Evolutionary conservation across 2,113 vertebrate species (phyloP).

Genomic region (Cisticola juncidis): DNA sequence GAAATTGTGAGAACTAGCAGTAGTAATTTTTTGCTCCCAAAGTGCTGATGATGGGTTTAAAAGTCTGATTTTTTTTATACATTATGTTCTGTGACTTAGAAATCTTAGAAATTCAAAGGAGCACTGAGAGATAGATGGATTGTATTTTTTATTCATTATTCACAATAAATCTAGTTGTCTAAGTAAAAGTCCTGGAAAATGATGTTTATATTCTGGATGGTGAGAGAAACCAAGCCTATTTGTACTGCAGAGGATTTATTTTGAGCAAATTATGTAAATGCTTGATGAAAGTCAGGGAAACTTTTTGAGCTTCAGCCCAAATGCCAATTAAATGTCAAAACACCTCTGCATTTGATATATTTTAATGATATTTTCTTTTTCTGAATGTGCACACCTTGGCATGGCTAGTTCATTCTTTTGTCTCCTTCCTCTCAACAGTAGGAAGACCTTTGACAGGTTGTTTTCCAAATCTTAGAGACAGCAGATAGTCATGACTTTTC

Average conservation of each 20-base stretch:
- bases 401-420: background rate
- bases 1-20: background rate
- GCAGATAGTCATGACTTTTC: background rate
- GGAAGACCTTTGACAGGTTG: conserved; percentile 9
- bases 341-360: background rate
- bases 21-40: background rate
- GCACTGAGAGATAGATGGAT: background rate
- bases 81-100: background rate
- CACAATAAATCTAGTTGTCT: conserved; percentile 1
- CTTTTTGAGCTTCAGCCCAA: background rate
- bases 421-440: background rate
- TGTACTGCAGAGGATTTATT: background rate
- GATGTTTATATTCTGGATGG: background rate
- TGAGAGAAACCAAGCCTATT: conserved; percentile 10
- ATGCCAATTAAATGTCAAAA: conserved; percentile 53
- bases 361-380: background rate
- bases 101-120: background rate
- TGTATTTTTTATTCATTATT: conserved; percentile 28
- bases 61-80: background rate
- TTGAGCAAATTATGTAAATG: conserved; percentile 50
- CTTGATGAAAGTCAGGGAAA: background rate
- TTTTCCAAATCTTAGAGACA: background rate
- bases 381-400: conserved; percentile 5
- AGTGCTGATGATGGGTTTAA: background rate
- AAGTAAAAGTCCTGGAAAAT: background rate